Evolutionary conservation across 2,797 vertebrate species (phyloP).

Genomic region (Sparidentex hasta): DNA sequence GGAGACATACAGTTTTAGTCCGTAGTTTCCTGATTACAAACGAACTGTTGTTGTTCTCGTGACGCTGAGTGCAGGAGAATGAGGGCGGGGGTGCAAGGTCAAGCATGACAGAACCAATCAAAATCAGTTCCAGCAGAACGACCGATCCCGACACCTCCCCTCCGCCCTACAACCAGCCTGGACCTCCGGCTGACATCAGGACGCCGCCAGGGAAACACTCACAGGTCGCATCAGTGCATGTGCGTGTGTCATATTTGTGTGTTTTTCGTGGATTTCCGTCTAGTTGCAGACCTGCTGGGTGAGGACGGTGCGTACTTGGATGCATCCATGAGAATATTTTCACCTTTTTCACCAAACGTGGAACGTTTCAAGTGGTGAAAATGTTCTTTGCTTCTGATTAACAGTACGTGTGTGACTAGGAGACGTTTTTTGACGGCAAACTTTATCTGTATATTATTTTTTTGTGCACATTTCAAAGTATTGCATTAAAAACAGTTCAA

Average conservation of each 20-base stretch:
- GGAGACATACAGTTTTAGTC: background rate
- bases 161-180: constrained; percentile 46
- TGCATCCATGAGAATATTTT: background rate
- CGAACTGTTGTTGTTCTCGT: background rate
- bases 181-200: constrained; percentile 59
- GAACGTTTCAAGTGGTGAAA: background rate
- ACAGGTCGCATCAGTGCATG: constrained; percentile 30
- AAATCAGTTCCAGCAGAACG: constrained; percentile 68
- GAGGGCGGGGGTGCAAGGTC: constrained; percentile 63
- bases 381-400: background rate
- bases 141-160: constrained; percentile 46
- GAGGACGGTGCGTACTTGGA: background rate
- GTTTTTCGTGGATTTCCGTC: background rate
- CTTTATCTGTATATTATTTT: too few species aligned
- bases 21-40: background rate
- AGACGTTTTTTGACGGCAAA: too few species aligned
- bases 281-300: background rate
- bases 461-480: too few species aligned
- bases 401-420: too few species aligned
- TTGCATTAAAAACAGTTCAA: too few species aligned
- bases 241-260: background rate
- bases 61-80: constrained; percentile 6
- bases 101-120: constrained; percentile 68
- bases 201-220: constrained; percentile 63
- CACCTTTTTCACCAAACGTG: background rate